A percentile compares a stretch with the other conserved stretches of the same genome.
Conservation (phyloP, 2,888 invertebrate genomes). For the Dimorphilus gyrociliatus region DNA sequence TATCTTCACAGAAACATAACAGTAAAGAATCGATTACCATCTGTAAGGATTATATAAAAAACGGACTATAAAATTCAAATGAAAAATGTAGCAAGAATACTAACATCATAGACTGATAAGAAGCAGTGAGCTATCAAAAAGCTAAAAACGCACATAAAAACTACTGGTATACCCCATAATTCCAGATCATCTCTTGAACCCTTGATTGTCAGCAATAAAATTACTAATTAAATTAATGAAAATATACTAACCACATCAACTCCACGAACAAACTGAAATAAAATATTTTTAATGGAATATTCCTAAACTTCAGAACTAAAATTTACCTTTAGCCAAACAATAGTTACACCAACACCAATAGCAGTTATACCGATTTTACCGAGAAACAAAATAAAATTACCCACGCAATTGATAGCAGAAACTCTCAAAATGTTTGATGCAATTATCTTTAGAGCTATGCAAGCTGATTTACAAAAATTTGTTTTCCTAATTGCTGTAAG, state of each 20-base stretch:
- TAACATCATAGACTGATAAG: conserved; percentile 76
- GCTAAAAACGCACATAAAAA: conserved; percentile 60
- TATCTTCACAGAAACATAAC: conserved; percentile 81
- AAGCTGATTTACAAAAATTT: conserved; percentile 71
- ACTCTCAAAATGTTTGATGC: conserved; percentile 57
- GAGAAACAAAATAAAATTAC: conserved; percentile 77
- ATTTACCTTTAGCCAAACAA: conserved; percentile 43
- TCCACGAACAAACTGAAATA: too few relatives aligned
- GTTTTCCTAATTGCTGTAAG: conserved; percentile 60
- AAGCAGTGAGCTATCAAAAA: conserved; percentile 86
- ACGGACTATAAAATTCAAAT: neutral
- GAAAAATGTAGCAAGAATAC: conserved; percentile 1
- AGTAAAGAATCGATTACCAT: conserved; percentile 86
- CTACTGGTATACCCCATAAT: conserved; percentile 49
- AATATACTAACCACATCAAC: too few relatives aligned
- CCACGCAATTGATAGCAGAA: conserved; percentile 76
- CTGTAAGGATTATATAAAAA: conserved; percentile 43
- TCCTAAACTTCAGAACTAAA: too few relatives aligned
- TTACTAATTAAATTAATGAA: too few relatives aligned
- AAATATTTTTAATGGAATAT: too few relatives aligned
- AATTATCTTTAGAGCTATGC: conserved; percentile 63
- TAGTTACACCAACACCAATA: conserved; percentile 58
- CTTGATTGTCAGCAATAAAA: too few relatives aligned
- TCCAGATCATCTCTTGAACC: conserved; percentile 22
- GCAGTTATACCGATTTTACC: conserved; percentile 65